Conservation (phyloP, 2,797 vertebrate species). For the Sphaeramia orbicularis region DNA sequence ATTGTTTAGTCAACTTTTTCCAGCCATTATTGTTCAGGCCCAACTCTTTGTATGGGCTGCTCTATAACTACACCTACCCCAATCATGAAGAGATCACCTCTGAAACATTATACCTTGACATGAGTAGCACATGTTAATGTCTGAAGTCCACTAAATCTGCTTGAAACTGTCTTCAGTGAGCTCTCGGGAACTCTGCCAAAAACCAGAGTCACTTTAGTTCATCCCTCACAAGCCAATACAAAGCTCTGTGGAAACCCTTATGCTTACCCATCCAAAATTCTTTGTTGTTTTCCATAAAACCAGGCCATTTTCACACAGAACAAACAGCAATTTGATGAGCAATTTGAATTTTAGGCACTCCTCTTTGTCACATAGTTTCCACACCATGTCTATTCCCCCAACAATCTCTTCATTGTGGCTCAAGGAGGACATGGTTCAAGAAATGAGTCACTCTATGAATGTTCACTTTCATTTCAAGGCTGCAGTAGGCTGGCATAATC, state of each 20-base stretch:
- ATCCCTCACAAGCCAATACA: conserved; percentile 62
- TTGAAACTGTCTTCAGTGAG: conserved; percentile 64
- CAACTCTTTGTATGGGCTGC: conserved; percentile 8
- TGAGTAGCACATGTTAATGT: conserved; percentile 54
- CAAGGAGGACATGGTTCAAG: conserved; percentile 67
- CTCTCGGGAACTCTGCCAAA: conserved; percentile 66
- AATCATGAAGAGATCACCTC: conserved; percentile 42
- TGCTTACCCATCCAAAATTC: conserved; percentile 75
- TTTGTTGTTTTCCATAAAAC: conserved; percentile 75
- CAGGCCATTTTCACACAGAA: conserved; percentile 69
- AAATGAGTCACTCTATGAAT: conserved; percentile 84
- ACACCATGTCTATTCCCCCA: conserved; percentile 81
- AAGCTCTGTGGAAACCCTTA: conserved; percentile 70
- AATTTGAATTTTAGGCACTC: conserved; percentile 75
- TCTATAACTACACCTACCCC: conserved; percentile 18
- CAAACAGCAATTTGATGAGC: conserved; percentile 79
- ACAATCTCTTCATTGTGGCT: conserved; percentile 88
- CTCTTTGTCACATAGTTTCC: conserved; percentile 89
- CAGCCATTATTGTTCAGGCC: no score
- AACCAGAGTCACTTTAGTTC: conserved; percentile 74
- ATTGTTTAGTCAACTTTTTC: no score
- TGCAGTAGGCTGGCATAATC: conserved; percentile 84
- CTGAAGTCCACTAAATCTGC: conserved; percentile 46
- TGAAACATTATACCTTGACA: conserved; percentile 52
- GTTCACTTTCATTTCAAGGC: conserved; percentile 87